Evolutionary conservation across 2,888 invertebrate genomes (phyloP).

Genomic region (Tridacna gigas): DNA sequence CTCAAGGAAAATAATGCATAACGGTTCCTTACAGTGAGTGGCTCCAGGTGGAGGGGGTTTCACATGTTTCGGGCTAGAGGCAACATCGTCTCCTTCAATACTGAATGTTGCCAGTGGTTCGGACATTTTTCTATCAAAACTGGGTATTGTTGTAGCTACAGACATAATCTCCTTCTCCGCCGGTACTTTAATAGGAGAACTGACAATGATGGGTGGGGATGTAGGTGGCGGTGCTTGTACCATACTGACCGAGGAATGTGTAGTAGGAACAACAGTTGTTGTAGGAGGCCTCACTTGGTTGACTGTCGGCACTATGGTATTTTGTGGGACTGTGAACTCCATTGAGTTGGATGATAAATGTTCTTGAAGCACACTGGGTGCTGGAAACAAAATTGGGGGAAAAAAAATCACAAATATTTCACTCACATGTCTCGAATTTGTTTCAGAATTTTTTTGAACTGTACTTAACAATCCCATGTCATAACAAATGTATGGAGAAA

Average conservation of each 20-base stretch:
- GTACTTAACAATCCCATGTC: no score
- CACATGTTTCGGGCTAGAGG: slow-evolving; percentile 78
- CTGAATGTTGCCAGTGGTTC: slow-evolving; percentile 64
- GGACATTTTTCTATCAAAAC: slow-evolving; percentile 47
- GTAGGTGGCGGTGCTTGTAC: slow-evolving; percentile 44
- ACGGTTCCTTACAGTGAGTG: slow-evolving; percentile 79
- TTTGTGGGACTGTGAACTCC: slow-evolving; percentile 1
- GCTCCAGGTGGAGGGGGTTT: slow-evolving; percentile 82
- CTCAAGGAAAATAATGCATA: neutral
- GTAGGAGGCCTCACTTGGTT: slow-evolving; percentile 30
- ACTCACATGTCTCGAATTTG: neutral
- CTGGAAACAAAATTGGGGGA: neutral
- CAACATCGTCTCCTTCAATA: slow-evolving; percentile 78
- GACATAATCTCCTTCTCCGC: slow-evolving; percentile 53
- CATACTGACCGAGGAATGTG: slow-evolving; percentile 31
- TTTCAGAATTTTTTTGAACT: no score
- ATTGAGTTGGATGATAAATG: slow-evolving; percentile 1
- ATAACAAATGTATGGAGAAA: no score
- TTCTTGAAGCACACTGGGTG: slow-evolving; percentile 2
- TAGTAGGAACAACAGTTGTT: slow-evolving; percentile 33
- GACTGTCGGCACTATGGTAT: slow-evolving; percentile 36
- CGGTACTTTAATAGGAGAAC: slow-evolving; percentile 66
- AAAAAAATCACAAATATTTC: no score
- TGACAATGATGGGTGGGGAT: slow-evolving; percentile 71
- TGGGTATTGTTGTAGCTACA: slow-evolving; percentile 46